Conservation (phyloP, 2,888 invertebrate genomes). For the Nipponacmea schrenckii region DNA sequence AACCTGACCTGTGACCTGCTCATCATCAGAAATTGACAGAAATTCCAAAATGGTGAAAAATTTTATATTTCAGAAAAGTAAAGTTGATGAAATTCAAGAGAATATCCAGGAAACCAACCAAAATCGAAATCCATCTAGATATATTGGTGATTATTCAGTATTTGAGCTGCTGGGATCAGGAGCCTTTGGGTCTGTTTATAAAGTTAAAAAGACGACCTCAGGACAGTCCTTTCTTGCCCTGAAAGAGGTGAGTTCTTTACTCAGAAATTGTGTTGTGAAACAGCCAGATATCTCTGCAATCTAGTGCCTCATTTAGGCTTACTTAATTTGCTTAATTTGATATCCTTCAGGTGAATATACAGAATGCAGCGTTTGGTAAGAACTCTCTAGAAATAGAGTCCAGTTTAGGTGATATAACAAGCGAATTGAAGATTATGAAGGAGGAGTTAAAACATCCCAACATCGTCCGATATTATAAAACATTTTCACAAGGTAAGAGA, state of each 20-base stretch:
- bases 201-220: slow-evolving; percentile 64
- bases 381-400: slow-evolving; percentile 58
- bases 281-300: not conserved
- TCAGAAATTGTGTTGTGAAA: too few species aligned
- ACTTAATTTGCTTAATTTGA: too few species aligned
- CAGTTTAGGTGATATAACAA: slow-evolving; percentile 68
- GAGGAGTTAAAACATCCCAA: slow-evolving; percentile 69
- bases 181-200: slow-evolving; percentile 70
- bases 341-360: slow-evolving; percentile 56
- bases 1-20: too few species aligned
- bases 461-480: slow-evolving; percentile 68
- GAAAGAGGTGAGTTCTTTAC: slow-evolving; percentile 65
- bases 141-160: slow-evolving; percentile 68
- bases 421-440: slow-evolving; percentile 68
- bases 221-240: slow-evolving; percentile 66
- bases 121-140: slow-evolving; percentile 57
- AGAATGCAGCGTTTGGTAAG: slow-evolving; percentile 59
- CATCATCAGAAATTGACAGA: too few species aligned
- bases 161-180: slow-evolving; percentile 69
- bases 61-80: slow-evolving; percentile 46
- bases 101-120: slow-evolving; percentile 61
- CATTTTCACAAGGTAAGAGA: slow-evolving; percentile 66
- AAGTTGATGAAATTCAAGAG: slow-evolving; percentile 55
- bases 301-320: not conserved
- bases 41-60: too few species aligned